These are phyloP conservation scores for Seriola dumerili DNA, from an alignment of 2,113 vertebrate genomes.

Conservation along the genomic window DNA sequence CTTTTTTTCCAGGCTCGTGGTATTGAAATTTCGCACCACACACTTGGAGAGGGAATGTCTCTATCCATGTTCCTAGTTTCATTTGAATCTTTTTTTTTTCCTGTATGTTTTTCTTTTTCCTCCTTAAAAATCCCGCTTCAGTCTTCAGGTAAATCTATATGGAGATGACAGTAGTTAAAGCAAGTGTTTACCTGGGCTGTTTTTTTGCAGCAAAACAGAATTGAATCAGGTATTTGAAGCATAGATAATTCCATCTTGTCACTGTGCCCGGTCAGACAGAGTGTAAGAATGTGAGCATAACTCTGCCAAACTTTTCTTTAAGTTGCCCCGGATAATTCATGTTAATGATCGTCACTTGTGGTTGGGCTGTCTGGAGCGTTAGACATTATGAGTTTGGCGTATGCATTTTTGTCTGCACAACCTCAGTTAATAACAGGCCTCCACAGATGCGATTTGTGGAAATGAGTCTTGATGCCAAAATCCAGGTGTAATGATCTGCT, in stretches of 20 bases:
- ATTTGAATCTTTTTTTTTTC: background rate
- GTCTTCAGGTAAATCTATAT: background rate
- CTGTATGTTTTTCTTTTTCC: background rate
- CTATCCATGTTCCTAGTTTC: slow-evolving; percentile 17
- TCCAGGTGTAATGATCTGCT: slow-evolving; percentile 8
- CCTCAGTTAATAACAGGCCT: background rate
- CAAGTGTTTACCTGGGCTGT: background rate
- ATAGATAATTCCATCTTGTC: no score
- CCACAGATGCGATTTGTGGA: background rate
- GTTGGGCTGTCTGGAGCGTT: background rate
- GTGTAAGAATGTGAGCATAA: background rate
- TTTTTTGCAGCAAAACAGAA: background rate
- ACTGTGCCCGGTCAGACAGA: background rate
- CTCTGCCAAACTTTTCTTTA: background rate
- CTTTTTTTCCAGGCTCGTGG: slow-evolving; percentile 28
- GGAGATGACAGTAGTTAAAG: background rate
- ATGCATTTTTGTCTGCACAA: background rate
- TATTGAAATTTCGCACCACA: slow-evolving; percentile 8
- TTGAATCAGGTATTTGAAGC: no score
- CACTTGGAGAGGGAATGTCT: background rate
- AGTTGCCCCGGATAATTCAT: background rate
- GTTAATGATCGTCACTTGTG: background rate
- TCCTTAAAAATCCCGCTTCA: background rate
- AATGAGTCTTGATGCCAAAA: background rate
- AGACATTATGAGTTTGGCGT: background rate